Evolutionary conservation across 2,113 vertebrate genomes (phyloP), one percentile per base, ranked within the genome.

Genomic region (Mus pahari): DNA sequence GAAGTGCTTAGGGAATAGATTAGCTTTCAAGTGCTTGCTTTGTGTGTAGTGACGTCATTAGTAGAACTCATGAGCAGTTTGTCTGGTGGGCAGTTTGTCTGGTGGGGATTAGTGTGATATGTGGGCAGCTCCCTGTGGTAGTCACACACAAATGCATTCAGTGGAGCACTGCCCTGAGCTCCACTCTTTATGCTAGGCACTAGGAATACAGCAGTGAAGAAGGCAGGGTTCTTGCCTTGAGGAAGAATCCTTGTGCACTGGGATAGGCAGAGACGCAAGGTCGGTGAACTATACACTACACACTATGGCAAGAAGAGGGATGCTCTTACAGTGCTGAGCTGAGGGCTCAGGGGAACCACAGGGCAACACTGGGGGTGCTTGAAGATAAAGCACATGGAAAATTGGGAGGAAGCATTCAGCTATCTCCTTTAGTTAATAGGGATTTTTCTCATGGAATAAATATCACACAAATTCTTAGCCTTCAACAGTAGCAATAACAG

Each of bases 301-400:
- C 26, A 24, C 48, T 42, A 19, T 24, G 22, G 24, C 73, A 31
- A 66, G 20, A 58, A n/a, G 74, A 45, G 11, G 11, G 50, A 7
- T 8, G 1, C 16, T 31, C 11, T 75, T 24, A 28, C 66, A 58
- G 14, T 13, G 19, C 89, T 26, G 42, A 83, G 14, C 48, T 17
- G 39, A 13, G n/a, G 28, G 31, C 31, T 66, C 71, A 22, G 36
- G 31, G 64, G 62, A 60, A 45, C n/a, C 12, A 31, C 58, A 31
- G 58, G n/a, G 33, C 45, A 42, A 28, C 39, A 19, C 0, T 12
- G 2, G 2, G 39, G 36, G 1, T 53, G 4, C 45, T n/a, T 20
- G 53, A 55, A 55, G 36, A 42, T 58, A 53, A 81, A 36, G 14
- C 26, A 3, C 42, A 55, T 19, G 60, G 22, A 17, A 42, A 68